Evolutionary conservation across 30 jellyfish, hydroid and myxozoan species (phyloP).

Genomic region (Cassiopea xamachana): DNA sequence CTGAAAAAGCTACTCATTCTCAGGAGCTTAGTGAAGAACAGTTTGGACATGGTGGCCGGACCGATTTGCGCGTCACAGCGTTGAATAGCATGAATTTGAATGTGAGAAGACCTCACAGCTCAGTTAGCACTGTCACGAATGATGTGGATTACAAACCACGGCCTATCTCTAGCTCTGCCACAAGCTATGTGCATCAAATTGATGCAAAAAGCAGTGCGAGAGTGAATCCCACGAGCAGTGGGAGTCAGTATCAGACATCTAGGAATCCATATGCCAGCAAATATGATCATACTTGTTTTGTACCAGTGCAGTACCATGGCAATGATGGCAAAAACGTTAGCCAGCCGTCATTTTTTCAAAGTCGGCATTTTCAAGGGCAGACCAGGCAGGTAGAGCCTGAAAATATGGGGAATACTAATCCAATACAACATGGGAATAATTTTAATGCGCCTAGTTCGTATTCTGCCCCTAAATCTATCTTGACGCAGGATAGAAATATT

Average conservation of each 20-base stretch:
- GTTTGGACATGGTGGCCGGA: background rate
- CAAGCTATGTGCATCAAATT: background rate
- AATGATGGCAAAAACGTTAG: background rate
- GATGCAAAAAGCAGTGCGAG: background rate
- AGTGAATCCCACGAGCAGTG: background rate
- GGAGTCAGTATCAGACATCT: background rate
- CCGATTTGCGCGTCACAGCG: background rate
- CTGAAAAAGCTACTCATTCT: background rate
- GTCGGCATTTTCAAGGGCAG: background rate
- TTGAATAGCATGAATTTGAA: background rate
- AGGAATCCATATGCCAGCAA: background rate
- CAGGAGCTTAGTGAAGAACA: background rate
- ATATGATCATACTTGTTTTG: background rate
- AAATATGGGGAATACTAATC: background rate
- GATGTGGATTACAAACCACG: background rate
- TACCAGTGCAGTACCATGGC: background rate
- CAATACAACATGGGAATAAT: background rate
- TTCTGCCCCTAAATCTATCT: background rate
- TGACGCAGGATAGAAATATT: background rate
- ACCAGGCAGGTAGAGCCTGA: background rate
- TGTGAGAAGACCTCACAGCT: background rate
- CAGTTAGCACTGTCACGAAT: background rate
- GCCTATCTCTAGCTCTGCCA: background rate
- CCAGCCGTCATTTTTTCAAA: background rate
- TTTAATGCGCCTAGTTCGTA: background rate